Conservation (phyloP, 1,140 invertebrate genomes). For the Heliconius nattereri region DNA sequence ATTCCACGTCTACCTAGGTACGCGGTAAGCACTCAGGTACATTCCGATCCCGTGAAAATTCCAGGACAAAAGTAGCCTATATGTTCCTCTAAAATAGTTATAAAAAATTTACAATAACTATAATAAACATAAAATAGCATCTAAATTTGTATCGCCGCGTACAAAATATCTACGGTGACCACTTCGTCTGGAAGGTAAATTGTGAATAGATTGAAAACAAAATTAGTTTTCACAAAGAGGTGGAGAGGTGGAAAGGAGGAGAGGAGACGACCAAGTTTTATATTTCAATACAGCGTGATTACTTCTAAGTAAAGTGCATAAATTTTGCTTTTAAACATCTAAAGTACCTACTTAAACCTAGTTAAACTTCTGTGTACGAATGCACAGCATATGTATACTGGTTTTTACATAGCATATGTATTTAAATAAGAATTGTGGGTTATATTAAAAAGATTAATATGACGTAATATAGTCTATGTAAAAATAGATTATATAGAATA, state of each 20-base stretch:
- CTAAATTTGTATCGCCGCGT: background rate
- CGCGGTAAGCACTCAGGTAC: too few relatives aligned
- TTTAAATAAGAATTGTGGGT: too few relatives aligned
- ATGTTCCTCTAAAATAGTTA: too few relatives aligned
- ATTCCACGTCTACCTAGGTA: too few relatives aligned
- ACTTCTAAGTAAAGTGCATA: background rate
- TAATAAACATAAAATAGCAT: background rate
- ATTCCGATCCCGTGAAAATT: too few relatives aligned
- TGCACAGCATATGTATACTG: too few relatives aligned
- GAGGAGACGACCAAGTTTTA: slow-evolving; percentile 8
- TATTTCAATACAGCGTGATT: slow-evolving; percentile 7
- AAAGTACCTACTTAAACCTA: background rate
- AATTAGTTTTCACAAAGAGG: slow-evolving; percentile 9
- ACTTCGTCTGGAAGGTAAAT: slow-evolving; percentile 1
- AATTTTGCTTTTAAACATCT: background rate
- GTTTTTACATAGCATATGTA: too few relatives aligned
- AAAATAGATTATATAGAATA: too few relatives aligned
- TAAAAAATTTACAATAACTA: background rate
- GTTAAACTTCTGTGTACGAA: too few relatives aligned
- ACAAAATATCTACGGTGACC: slow-evolving; percentile 12
- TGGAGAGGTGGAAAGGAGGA: background rate
- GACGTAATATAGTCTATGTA: too few relatives aligned
- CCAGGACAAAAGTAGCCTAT: too few relatives aligned
- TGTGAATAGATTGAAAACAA: slow-evolving; percentile 14
- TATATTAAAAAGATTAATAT: too few relatives aligned